Conservation (phyloP, 2,113 vertebrate genomes). For the Heliornis fulica region DNA sequence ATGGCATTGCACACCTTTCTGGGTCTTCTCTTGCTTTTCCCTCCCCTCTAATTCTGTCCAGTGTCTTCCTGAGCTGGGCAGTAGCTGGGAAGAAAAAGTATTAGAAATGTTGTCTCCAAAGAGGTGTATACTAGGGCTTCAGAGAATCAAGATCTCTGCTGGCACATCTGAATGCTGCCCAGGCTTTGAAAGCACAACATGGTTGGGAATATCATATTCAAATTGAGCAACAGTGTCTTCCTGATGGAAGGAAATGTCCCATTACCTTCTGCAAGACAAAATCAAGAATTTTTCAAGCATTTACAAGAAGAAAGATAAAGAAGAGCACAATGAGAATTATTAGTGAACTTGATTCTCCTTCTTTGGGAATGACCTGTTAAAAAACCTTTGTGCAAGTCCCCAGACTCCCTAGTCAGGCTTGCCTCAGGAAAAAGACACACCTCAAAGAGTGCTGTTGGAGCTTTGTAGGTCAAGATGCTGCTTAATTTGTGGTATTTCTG, state of each 20-base stretch:
- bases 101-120: not conserved
- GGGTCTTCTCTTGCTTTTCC: not conserved
- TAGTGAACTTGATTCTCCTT: not conserved
- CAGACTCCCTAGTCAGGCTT: not conserved
- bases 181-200: not conserved
- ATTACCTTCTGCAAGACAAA: not conserved
- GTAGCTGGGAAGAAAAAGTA: not conserved
- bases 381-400: not conserved
- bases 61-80: not conserved
- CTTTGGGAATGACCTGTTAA: not conserved
- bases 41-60: not conserved
- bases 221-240: rapidly evolving
- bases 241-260: not conserved
- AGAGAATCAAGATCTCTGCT: not conserved
- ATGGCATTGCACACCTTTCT: rapidly evolving
- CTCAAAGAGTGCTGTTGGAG: not conserved
- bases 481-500: not conserved
- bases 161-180: not conserved
- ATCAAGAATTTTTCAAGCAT: not conserved
- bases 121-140: not conserved
- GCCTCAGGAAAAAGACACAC: not conserved
- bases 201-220: not conserved
- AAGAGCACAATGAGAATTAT: not conserved
- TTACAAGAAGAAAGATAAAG: not conserved
- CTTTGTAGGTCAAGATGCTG: not conserved